These are phyloP conservation scores for Pelobates cultripes DNA, from an alignment of 2,797 vertebrate species.

Conservation along the genomic window DNA sequence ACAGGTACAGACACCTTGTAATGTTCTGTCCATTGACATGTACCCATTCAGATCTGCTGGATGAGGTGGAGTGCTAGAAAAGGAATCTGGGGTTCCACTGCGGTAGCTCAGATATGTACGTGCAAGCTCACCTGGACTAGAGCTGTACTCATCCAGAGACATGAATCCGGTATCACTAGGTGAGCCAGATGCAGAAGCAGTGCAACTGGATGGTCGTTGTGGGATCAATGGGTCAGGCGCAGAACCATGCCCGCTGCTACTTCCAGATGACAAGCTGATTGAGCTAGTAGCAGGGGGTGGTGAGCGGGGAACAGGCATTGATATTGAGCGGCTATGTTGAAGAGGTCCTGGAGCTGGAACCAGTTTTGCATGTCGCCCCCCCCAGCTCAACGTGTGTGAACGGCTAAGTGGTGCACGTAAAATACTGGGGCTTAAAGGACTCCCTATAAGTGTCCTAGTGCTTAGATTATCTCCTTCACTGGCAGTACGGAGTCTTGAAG, in stretches of 20 bases:
- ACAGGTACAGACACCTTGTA: conserved; percentile 63
- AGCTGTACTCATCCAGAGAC: conserved; percentile 91
- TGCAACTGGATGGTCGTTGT: conserved; percentile 86
- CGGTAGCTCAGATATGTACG: conserved; percentile 80
- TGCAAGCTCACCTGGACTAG: conserved; percentile 73
- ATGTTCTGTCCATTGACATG: conserved; percentile 89
- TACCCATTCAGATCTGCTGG: conserved; percentile 81
- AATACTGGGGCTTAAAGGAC: conserved; percentile 86
- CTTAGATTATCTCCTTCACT: conserved; percentile 89
- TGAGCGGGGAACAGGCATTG: conserved; percentile 87
- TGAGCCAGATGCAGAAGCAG: conserved; percentile 88
- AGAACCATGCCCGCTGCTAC: conserved; percentile 75
- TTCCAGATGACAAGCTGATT: conserved; percentile 81
- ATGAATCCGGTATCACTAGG: conserved; percentile 92
- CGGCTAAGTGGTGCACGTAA: conserved; percentile 83
- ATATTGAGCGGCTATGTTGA: conserved; percentile 91
- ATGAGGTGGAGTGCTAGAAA: conserved; percentile 85
- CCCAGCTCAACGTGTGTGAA: conserved; percentile 80
- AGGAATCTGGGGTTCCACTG: conserved; percentile 90
- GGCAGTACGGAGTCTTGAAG: conserved; percentile 85
- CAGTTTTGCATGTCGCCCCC: conserved; percentile 61
- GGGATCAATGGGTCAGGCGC: conserved; percentile 61
- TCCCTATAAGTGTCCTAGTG: conserved; percentile 79
- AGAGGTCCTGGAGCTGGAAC: conserved; percentile 71
- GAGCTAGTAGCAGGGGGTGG: conserved; percentile 82